Base-by-base conservation (phyloP, 2,888 invertebrate genomes). In the Tuberolachnus salignus region DNA sequence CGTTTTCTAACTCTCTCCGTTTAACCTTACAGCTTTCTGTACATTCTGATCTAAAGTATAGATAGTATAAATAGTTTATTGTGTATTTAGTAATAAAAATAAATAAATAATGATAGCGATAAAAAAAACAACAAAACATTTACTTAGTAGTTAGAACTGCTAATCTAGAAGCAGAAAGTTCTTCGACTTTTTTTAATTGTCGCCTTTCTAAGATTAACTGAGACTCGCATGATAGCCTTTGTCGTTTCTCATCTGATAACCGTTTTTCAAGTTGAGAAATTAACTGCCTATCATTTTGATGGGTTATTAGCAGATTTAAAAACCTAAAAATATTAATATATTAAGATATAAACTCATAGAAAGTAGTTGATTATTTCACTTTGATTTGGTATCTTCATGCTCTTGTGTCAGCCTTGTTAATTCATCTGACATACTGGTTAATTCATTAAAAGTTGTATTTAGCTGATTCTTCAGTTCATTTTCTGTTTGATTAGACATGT, bases 381-480 rank as follows among this genome's bases (percentile, higher is more conserved):
- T 93, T 85, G 91, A 91, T 85, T 96, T 95, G 83, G 96, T 87
- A 85, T 92, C 92, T 84, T 95, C 95, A 85, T 95, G 92, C 84
- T 94, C 94, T 84, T 93, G 91, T 86, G 93, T 93, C 85, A 95
- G 89, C 84, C 91, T 91, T 80, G 89, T 87, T 84, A 93, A 88
- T 86, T 95, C 94, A 83, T 91, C 89, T 84, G 89, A 89, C 55
- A 88, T 86, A 82, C 88, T 88, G 83, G 90, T 90, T 84, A 94
- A 94, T 81, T 89, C 89, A 80, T 89, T 89, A 69, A 91, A 87
- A 83, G 92, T 87, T 46, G 88, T 86, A 83, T 87, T 88, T 82
- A 92, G 87, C 86, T 92, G 92, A 83, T 90, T 87, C 83, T 91
- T 87, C 81, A 92, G 87, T 82, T 93, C 93, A 84, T 90, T 90